Evolutionary conservation across 2,888 invertebrate genomes (phyloP), one percentile per base, ranked within the genome.

Genomic region (Pseudococcus jackbeardsleyi): DNA sequence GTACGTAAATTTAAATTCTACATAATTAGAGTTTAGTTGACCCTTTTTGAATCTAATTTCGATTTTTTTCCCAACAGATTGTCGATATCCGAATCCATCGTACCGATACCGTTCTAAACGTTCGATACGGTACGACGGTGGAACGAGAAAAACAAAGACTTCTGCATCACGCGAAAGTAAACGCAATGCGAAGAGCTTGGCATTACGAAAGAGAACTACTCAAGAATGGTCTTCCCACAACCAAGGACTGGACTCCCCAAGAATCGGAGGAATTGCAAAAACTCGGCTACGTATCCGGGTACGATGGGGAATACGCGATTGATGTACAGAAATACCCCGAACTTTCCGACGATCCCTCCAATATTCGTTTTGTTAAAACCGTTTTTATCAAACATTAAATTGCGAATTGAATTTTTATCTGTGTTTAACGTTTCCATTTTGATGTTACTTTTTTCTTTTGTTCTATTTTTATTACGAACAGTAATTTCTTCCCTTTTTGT

Each of bases 321-420:
- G 97, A 97, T 91, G 96, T 97, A 50, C 95, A 95, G 90, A 93
- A 95, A 89, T 98, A 97, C 92, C 98, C 98, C 0, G 97, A 98
- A 91, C 93, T 98, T 87, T 97, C 98, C 88, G 98, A 98, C 92
- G 98, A 98, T 93, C 98, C 98, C 9, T 97, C 96, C 93, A 98
- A 98, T 92, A 95, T 99, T 89, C 94, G 96, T 91, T 97, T 98
- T 91, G 94, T 96, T 72, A 97, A 96, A 92, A 68, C 89, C n/a
- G 89, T 84, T 82, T 77, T 54, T 50, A 79, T 50, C 48, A 88
- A 88, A 82, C 88, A 88, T 59, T 88, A 82, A 68, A 86, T 50
- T 54, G 39, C 88, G n/a, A 59, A 17, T 77, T 42, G 42, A 33
- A 42, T 72, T 79, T 54, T 82, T 54, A 26, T 82, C 72, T 85